These are phyloP conservation scores for Lophotriccus pileatus DNA, from an alignment of 2,797 vertebrate species.

Conservation along the genomic window DNA sequence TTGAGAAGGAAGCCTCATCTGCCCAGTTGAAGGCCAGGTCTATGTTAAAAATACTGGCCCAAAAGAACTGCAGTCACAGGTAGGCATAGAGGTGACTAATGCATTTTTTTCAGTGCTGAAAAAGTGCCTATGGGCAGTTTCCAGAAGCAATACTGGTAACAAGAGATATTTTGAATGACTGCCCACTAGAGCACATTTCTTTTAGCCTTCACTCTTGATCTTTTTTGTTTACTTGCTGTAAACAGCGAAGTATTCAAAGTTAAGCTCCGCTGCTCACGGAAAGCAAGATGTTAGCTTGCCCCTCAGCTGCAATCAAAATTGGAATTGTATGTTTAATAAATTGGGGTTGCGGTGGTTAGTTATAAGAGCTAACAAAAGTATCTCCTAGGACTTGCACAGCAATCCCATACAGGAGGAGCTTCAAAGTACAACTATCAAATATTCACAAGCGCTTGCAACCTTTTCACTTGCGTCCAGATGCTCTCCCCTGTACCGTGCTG, in stretches of 20 bases:
- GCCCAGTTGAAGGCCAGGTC: neutral
- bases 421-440: constrained; percentile 26
- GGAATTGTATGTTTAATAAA: constrained; percentile 47
- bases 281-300: neutral
- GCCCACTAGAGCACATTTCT: neutral
- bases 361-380: constrained; percentile 38
- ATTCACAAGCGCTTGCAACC: constrained; percentile 54
- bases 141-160: neutral
- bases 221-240: neutral
- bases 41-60: neutral
- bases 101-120: neutral
- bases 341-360: constrained; percentile 10
- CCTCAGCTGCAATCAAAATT: constrained; percentile 33
- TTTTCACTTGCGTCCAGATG: constrained; percentile 37
- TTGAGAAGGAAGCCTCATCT: neutral
- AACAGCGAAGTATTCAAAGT: constrained; percentile 20
- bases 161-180: neutral
- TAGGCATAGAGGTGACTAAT: neutral
- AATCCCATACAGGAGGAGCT: neutral
- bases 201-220: neutral
- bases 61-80: neutral
- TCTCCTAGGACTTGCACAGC: constrained; percentile 39
- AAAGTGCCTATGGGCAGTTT: neutral
- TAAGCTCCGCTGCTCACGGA: neutral
- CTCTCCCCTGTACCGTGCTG: neutral